Conservation (phyloP, 2,113 vertebrate genomes). For the Hypomesus transpacificus region DNA sequence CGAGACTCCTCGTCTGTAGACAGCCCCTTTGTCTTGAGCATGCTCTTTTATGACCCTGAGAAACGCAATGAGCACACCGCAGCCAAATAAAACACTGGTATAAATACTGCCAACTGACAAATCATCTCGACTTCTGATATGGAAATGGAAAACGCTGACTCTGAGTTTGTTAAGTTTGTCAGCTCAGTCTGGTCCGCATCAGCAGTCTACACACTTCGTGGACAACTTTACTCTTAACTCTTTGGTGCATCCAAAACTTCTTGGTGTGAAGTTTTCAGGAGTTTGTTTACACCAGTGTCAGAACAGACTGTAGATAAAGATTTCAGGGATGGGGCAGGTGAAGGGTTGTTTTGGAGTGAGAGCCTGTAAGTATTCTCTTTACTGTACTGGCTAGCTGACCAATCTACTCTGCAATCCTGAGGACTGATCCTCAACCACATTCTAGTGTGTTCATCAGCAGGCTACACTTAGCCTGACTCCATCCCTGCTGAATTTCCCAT, state of each 20-base stretch:
- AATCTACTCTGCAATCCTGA: conserved; percentile 47
- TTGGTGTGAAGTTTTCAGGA: too few species aligned
- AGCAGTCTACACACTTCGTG: too few species aligned
- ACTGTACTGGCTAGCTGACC: conserved; percentile 34
- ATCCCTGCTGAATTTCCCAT: conserved; percentile 57
- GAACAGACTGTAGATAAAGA: too few species aligned
- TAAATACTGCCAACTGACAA: neutral
- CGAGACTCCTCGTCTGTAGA: neutral
- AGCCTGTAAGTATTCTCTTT: conserved; percentile 28
- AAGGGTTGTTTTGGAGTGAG: neutral
- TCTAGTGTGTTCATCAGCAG: conserved; percentile 16
- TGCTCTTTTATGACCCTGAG: conserved; percentile 1
- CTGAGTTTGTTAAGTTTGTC: neutral
- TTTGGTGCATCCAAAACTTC: too few species aligned
- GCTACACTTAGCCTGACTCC: conserved; percentile 27
- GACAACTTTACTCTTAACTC: too few species aligned
- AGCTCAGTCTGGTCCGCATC: neutral
- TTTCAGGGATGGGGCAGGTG: neutral
- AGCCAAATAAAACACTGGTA: neutral
- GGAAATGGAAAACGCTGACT: neutral
- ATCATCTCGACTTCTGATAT: neutral
- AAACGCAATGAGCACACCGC: neutral
- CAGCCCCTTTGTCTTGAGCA: neutral
- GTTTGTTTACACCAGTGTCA: too few species aligned
- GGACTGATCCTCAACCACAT: conserved; percentile 43